Evolutionary conservation across 2,113 vertebrate species (phyloP).

Genomic region (Polypterus bichir): DNA sequence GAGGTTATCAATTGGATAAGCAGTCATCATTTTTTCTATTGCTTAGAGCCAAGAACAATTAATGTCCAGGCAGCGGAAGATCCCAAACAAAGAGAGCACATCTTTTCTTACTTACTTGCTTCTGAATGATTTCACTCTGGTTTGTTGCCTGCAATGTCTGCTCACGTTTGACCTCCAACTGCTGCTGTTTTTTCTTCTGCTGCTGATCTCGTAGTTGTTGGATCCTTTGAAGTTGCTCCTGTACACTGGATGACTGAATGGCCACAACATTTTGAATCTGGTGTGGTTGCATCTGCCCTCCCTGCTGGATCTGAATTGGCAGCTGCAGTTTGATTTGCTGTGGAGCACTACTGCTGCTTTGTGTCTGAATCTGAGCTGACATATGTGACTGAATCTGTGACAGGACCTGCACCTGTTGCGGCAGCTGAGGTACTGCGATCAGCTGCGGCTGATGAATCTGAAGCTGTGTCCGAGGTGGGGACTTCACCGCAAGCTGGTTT

Average conservation of each 20-base stretch:
- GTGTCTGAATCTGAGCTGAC: conserved; percentile 59
- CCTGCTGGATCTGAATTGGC: conserved; percentile 74
- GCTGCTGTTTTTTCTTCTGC: conserved; percentile 79
- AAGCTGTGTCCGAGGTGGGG: conserved; percentile 53
- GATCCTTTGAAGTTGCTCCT: conserved; percentile 83
- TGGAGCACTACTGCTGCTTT: conserved; percentile 65
- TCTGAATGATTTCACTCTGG: conserved; percentile 80
- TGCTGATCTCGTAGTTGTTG: conserved; percentile 89
- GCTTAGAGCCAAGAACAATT: too few species aligned
- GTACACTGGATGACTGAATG: conserved; percentile 78
- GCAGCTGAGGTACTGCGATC: conserved; percentile 69
- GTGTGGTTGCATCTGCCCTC: conserved; percentile 60
- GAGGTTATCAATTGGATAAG: too few species aligned
- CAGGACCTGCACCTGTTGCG: conserved; percentile 75
- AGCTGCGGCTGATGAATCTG: conserved; percentile 65
- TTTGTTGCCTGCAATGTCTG: conserved; percentile 70
- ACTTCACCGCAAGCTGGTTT: conserved; percentile 45
- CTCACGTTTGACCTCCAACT: conserved; percentile 78
- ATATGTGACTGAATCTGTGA: conserved; percentile 62
- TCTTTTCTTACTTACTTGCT: conserved; percentile 61
- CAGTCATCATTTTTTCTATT: too few species aligned
- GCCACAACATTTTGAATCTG: conserved; percentile 85
- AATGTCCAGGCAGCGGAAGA: not conserved
- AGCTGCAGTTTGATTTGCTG: conserved; percentile 82
- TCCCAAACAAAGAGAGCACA: conserved; percentile 11